Base-by-base conservation (phyloP, 64 coral and sea anemone species). In the Hydrozoanthus tunicans region DNA sequence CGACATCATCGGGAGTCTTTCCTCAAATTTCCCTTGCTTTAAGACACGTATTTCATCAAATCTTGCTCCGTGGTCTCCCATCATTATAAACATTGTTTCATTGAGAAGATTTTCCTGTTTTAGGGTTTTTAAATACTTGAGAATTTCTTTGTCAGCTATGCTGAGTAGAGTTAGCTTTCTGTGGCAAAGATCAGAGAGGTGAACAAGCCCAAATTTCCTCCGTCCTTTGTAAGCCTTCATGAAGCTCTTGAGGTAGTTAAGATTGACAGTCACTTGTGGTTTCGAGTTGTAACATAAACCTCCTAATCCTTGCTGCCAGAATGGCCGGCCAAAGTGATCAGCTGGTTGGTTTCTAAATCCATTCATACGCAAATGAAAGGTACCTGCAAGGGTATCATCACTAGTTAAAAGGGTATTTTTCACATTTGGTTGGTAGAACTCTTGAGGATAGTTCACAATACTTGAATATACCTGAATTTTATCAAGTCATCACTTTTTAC, bases 41-140 rank as follows among this genome's bases (percentile, higher is more conserved):
- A 32, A 76, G 4, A 15, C 1, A 6, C 86, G 72, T 5, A 90
- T 76, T 63, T 78, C 65, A 5, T 54, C 82, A 71, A 86, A 86
- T 5, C 82, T 57, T 7, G 82, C 82, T 58, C 73, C 77, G 10
- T 94, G 93, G 9, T 94, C 93, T 26, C 59, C 81, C 93, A 91
- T 94, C 76, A 91, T 77, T 17, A 94, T 91, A 65, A 94, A 88
- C 89, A 94, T 89, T 11, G 89, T 94, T 53, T 91, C 65, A 59
- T 94, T 89, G 15, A 94, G 17, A 64, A 88, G 81, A 13, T 73
- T 89, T 53, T 94, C 90, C 4, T 81, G 51, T 57, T 91, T 88
- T 3, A 94, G 55, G 25, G 75, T 88, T 17, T 14, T 53, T 0
- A 94, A 81, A 65, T 80, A 94, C 8, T 55, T 77, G 15, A 81